Conservation (phyloP, 2,888 invertebrate genomes). For the Papilio protenor region DNA sequence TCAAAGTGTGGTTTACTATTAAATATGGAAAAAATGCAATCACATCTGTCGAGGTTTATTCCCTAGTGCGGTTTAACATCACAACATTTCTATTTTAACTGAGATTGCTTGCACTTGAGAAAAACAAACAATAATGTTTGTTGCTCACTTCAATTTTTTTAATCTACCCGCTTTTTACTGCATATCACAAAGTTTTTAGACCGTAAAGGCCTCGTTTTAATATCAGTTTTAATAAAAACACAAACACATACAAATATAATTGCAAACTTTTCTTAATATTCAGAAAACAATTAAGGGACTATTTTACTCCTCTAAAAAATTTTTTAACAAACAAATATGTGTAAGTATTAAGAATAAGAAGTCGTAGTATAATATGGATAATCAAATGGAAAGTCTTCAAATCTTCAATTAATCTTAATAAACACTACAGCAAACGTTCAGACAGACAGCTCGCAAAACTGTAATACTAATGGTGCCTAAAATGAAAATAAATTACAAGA, state of each 20-base stretch:
- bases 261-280: not conserved
- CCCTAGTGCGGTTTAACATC: not conserved
- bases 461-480: not conserved
- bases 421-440: not conserved
- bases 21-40: not conserved
- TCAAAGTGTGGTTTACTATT: not conserved
- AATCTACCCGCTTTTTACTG: constrained; percentile 10
- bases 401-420: not conserved
- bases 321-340: not conserved
- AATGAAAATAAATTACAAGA: not conserved
- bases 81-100: constrained; percentile 2
- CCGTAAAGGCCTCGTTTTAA: constrained; percentile 14
- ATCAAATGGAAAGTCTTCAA: not conserved
- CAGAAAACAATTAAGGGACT: not conserved
- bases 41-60: not conserved
- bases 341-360: not conserved
- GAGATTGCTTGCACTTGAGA: constrained; percentile 25
- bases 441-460: constrained; percentile 11
- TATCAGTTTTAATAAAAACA: constrained; percentile 5
- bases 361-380: not conserved
- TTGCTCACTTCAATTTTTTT: constrained; percentile 21
- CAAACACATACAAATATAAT: not conserved
- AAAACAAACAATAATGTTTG: constrained; percentile 11
- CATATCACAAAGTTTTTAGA: constrained; percentile 18
- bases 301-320: not conserved